Evolutionary conservation across 2,113 vertebrate species (phyloP), one percentile per base, ranked within the genome.

Genomic region (Podocnemis expansa): DNA sequence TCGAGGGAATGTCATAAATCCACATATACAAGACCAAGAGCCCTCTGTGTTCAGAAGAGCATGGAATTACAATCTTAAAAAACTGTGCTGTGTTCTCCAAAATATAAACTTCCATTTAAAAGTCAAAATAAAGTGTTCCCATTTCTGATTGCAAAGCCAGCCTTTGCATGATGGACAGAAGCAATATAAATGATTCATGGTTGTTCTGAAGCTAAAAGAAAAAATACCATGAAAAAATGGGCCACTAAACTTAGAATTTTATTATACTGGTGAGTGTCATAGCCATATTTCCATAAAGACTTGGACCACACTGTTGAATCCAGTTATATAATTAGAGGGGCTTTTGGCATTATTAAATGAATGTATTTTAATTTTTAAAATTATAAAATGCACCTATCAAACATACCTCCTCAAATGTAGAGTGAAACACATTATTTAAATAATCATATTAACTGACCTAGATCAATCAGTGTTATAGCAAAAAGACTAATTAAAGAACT

Each of bases 161-260:
- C 6, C 2, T 89, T 90, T 17, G 25, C 70, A 55, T 0, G 47
- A 8, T 7, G 3, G 2, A 34, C n/a, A 79, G 80, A 85, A 52
- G 25, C 0, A 52, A 31, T 17, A 45, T 4, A 1, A 82, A 51
- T 43, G 12, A 80, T 81, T 73, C 25, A 43, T 29, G 24, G 10
- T 45, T 82, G 38, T 78, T 80, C 55, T 83, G n/a, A 91, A 93
- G 58, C 47, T 2, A 80, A 79, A 93, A 85, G 13, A 84, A 55
- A 24, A 5, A 93, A 31, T 2, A 22, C 6, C 11, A 41, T 80
- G 78, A 82, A 91, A 51, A 90, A 88, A 90, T n/a, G 3, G 5
- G 13, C 2, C 24, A 41, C 73, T 89, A 47, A 58, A 6, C 38
- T 54, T 29, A 91, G 29, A 0, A 0, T 0, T 82, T 84, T 5